Evolutionary conservation across 2,888 invertebrate species (phyloP).

Genomic region (Hypomecis punctinalis): DNA sequence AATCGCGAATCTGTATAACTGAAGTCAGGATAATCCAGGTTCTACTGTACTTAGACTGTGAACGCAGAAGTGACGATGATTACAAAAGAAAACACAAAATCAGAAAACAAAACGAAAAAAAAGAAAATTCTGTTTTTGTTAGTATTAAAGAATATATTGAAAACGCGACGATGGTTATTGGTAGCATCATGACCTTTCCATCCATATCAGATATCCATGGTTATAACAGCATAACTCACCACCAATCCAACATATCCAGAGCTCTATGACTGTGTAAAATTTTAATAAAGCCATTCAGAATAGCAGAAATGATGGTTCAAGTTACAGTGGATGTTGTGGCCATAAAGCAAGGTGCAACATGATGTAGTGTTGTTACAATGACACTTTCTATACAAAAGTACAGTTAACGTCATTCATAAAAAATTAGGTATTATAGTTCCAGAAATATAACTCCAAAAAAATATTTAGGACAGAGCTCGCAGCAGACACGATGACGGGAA

Average conservation of each 20-base stretch:
- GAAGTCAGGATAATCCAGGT: no score
- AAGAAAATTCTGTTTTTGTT: no score
- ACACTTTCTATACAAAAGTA: constrained; percentile 43
- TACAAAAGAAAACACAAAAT: no score
- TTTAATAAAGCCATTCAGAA: constrained; percentile 12
- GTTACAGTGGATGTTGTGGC: constrained; percentile 1
- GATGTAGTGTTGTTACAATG: constrained; percentile 29
- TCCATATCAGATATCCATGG: not conserved
- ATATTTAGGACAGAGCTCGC: no score
- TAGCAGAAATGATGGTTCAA: constrained; percentile 8
- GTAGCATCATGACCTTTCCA: not conserved
- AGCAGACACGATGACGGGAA: no score
- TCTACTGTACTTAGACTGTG: no score
- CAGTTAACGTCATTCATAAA: constrained; percentile 1
- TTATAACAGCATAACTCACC: not conserved
- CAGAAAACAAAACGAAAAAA: no score
- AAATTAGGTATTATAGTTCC: not conserved
- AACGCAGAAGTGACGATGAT: no score
- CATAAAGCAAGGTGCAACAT: constrained; percentile 9
- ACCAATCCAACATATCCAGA: constrained; percentile 10
- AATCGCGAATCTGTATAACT: no score
- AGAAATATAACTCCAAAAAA: no score
- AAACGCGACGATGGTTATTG: not conserved
- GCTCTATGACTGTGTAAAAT: constrained; percentile 13
- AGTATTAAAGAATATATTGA: no score